A percentile compares a stretch with the other conserved stretches of the same genome.
Evolutionary conservation across 2,888 invertebrate species (phyloP).

Genomic region (Taenaris catops): DNA sequence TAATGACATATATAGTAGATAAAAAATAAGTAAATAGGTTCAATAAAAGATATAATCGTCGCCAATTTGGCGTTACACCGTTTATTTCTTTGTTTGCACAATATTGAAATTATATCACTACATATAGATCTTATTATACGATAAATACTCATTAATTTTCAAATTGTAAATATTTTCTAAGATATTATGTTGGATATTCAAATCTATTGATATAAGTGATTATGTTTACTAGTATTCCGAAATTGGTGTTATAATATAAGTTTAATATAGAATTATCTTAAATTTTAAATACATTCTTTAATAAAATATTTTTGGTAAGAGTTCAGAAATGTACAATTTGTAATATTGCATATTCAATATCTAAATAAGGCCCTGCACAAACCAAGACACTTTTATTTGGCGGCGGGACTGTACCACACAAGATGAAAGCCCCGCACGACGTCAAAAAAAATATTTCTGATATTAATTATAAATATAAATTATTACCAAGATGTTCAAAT

Average conservation of each 20-base stretch:
- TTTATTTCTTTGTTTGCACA: constrained; percentile 60
- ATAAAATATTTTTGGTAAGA: not conserved
- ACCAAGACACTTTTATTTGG: no score
- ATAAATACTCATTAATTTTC: not conserved
- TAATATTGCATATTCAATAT: not conserved
- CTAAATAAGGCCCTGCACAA: no score
- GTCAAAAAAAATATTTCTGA: no score
- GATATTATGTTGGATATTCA: constrained; percentile 10
- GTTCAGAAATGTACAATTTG: not conserved
- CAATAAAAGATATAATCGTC: constrained; percentile 30
- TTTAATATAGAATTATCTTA: constrained; percentile 3
- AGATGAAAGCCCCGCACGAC: no score
- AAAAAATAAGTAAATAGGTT: not conserved
- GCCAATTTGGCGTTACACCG: constrained; percentile 48
- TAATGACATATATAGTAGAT: no score
- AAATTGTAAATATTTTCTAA: not conserved
- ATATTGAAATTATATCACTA: constrained; percentile 51
- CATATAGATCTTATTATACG: constrained; percentile 29
- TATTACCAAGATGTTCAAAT: no score
- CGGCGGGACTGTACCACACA: no score
- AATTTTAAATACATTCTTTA: constrained; percentile 1
- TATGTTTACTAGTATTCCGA: constrained; percentile 9
- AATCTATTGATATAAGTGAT: constrained; percentile 10
- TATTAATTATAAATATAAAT: no score
- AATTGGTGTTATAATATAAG: constrained; percentile 16